A percentile compares a stretch with the other conserved stretches of the same genome.
These are phyloP conservation scores for Paragorgia papillata DNA, from an alignment of 92 coral and sea anemone species.

Conservation along the genomic window DNA sequence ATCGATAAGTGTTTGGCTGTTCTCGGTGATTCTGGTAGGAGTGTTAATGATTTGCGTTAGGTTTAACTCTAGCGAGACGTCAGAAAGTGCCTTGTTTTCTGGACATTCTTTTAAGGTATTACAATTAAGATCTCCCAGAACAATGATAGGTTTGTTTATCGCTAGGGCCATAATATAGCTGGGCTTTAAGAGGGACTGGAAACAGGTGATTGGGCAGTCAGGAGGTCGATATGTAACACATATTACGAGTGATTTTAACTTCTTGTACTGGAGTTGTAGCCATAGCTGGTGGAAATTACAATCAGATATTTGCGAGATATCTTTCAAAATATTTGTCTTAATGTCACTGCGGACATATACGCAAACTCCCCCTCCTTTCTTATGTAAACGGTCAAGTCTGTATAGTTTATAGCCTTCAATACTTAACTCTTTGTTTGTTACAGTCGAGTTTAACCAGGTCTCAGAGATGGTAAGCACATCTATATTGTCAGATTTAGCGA, in stretches of 20 bases:
- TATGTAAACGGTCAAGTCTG: conserved; percentile 34
- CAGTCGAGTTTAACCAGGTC: conserved; percentile 48
- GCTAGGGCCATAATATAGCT: conserved; percentile 56
- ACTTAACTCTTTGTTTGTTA: background rate
- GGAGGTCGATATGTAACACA: conserved; percentile 36
- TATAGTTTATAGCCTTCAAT: background rate
- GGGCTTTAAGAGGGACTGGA: conserved; percentile 55
- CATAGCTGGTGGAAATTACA: conserved; percentile 59
- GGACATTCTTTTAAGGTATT: no score
- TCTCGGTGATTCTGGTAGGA: conserved; percentile 12
- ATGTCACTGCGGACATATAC: conserved; percentile 3
- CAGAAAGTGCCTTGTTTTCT: no score
- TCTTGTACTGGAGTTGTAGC: conserved; percentile 49
- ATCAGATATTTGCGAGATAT: background rate
- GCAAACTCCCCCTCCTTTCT: conserved; percentile 53
- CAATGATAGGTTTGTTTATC: conserved; percentile 49
- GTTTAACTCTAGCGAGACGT: no score
- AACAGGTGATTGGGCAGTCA: conserved; percentile 53
- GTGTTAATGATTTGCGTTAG: conserved; percentile 18
- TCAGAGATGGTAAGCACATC: conserved; percentile 28
- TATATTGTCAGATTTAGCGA: no score
- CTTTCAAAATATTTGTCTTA: background rate
- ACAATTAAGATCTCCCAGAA: background rate
- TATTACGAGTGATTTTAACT: conserved; percentile 41
- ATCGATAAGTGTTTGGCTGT: conserved; percentile 1